Base-by-base conservation (phyloP, 2,888 invertebrate genomes). In the Theretra japonica region DNA sequence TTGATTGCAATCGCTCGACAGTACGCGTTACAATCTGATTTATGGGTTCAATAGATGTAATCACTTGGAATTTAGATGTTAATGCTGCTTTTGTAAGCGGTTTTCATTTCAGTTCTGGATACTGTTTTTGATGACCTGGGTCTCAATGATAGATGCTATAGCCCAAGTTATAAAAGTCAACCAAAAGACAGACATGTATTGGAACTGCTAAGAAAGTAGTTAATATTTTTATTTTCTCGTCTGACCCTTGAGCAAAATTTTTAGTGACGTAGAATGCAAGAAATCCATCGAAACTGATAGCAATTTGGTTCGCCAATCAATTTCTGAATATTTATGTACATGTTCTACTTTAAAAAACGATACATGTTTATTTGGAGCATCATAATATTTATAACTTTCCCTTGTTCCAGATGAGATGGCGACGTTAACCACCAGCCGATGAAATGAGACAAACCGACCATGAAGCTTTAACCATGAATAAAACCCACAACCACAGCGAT, bases 371-470 rank as follows among this genome's bases (percentile, higher is more conserved):
- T 33, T 33, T 33, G 33, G 41, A 41, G 15, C 41, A 41, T 41
- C 15, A 3, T n/a, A 53, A 53, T 53, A 60, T n/a, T 60, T n/a
- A 60, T 19, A 48, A 48, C 11, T 3, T 3, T 50, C 5, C 4
- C 11, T 70, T 58, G 28, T 70, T 70, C 7, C 69, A 70, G 69
- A 57, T 33, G 58, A 57, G 58, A 70, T 70, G 69, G 69, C 41
- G 69, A 15, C 19, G n/a, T 41, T 33, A 58, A 41, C 8, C 23
- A 21, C 33, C 23, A 70, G 19, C n/a, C 30, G 58, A 41, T n/a
- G 69, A 41, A 70, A 25, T 75, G 76, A 60, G 79, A 81, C 74
- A 81, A 77, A 70, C 74, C 75, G 28, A 79, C 80, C 56, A 30
- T 56, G 30, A 69, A 23, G 41, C n/a, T 53, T 0, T 65, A 65